phyloP scores from a whole-genome alignment of 2,797 vertebrate genomes.

The Mus minutoides region DNA sequence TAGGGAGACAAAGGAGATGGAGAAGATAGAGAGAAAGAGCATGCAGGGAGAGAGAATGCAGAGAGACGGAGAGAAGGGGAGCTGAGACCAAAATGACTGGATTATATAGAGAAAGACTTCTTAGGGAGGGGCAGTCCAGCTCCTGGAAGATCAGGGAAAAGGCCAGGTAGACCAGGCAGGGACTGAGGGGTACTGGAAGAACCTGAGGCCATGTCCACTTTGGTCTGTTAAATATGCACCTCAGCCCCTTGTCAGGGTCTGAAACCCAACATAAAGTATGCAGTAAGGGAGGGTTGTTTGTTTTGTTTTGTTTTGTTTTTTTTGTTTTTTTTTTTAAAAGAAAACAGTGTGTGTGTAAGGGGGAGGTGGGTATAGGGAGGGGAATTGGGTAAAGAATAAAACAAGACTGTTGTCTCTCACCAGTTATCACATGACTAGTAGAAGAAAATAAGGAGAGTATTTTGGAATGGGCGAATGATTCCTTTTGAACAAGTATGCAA shows the following conservation, averaged over 20 bases:
- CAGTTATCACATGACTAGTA: background rate
- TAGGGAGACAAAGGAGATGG: background rate
- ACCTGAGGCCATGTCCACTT: background rate
- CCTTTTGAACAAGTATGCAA: background rate
- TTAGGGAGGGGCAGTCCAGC: background rate
- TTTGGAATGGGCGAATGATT: background rate
- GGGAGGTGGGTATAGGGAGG: background rate
- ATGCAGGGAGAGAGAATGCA: background rate
- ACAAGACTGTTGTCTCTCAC: background rate
- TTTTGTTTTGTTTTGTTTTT: too few relatives aligned
- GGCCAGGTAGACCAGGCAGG: background rate
- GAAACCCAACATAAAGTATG: background rate
- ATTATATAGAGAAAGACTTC: background rate
- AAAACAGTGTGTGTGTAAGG: background rate
- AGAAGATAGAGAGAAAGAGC: background rate
- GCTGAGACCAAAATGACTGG: background rate
- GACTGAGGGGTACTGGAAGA: background rate
- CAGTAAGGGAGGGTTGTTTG: background rate
- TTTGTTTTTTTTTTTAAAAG: background rate
- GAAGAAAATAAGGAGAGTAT: background rate
- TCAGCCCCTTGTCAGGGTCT: background rate
- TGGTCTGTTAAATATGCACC: background rate
- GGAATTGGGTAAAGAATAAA: background rate
- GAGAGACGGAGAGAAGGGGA: background rate
- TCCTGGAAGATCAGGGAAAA: background rate